A percentile compares a stretch with the other conserved stretches of the same genome.
These are phyloP conservation scores for Catharus bicknelli DNA, from an alignment of 2,113 vertebrate species.

Conservation along the genomic window DNA sequence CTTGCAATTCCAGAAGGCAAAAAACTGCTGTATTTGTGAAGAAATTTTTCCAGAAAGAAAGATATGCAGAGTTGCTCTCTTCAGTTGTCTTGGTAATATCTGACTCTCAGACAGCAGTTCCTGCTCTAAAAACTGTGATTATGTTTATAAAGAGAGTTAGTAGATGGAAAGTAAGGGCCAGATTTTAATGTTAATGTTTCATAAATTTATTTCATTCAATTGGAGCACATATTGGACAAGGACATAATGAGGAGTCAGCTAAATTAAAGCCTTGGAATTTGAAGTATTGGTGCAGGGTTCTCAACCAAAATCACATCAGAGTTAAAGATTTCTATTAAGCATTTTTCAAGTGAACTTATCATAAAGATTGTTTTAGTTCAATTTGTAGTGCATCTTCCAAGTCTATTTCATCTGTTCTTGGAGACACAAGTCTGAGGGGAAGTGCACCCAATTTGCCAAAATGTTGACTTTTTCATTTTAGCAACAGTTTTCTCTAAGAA, in stretches of 20 bases:
- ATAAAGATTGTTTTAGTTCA: neutral
- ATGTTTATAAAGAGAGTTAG: neutral
- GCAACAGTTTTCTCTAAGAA: neutral
- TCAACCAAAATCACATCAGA: neutral
- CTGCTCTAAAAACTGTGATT: neutral
- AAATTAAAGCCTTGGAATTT: neutral
- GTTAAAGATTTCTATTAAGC: neutral
- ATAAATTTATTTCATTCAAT: neutral
- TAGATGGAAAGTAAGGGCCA: neutral
- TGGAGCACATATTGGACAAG: neutral
- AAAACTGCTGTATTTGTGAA: neutral
- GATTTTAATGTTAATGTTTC: neutral
- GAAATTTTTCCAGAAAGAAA: neutral
- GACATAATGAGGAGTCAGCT: neutral
- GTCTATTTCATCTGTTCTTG: neutral
- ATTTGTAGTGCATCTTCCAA: neutral
- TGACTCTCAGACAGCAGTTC: neutral
- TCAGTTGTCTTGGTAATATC: neutral
- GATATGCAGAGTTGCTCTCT: neutral
- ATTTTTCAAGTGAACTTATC: neutral
- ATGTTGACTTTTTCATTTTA: neutral
- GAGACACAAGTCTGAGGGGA: neutral
- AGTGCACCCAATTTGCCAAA: neutral
- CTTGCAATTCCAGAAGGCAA: neutral
- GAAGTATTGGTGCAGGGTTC: neutral